phyloP scores from a whole-genome alignment of 2,888 invertebrate species.

The Lepidochrysops patricia region DNA sequence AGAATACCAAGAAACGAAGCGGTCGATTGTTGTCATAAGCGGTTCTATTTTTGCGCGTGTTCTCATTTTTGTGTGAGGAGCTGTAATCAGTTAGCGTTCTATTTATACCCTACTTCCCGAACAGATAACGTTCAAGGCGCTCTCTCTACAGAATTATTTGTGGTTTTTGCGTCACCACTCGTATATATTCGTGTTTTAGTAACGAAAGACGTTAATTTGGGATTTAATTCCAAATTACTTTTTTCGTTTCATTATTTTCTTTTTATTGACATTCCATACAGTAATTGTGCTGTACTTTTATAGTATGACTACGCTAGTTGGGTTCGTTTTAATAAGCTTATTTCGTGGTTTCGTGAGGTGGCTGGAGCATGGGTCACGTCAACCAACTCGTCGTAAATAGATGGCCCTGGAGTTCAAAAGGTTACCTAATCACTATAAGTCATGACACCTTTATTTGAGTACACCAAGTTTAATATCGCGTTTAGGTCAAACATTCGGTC shows the following conservation, averaged over 20 bases:
- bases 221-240: background rate
- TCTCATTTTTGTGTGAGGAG: slow-evolving; percentile 8
- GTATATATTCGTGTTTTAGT: background rate
- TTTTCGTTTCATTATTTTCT: background rate
- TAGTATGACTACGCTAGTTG: background rate
- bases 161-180: background rate
- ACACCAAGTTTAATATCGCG: background rate
- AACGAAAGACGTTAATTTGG: background rate
- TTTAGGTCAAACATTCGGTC: background rate
- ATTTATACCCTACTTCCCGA: slow-evolving; percentile 23
- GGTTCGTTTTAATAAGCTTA: background rate
- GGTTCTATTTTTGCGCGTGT: slow-evolving; percentile 1
- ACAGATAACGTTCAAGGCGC: slow-evolving; percentile 23
- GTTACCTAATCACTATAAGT: background rate
- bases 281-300: background rate
- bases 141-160: slow-evolving; percentile 15
- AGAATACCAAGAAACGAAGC: background rate
- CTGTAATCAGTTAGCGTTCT: slow-evolving; percentile 18
- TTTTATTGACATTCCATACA: background rate
- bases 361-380: background rate
- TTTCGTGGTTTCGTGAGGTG: background rate
- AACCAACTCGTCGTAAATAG: background rate
- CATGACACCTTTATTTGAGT: background rate
- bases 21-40: slow-evolving; percentile 8
- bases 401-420: background rate